Base-by-base conservation (phyloP, 2,888 invertebrate species). In the Callyntrura sp. region DNA sequence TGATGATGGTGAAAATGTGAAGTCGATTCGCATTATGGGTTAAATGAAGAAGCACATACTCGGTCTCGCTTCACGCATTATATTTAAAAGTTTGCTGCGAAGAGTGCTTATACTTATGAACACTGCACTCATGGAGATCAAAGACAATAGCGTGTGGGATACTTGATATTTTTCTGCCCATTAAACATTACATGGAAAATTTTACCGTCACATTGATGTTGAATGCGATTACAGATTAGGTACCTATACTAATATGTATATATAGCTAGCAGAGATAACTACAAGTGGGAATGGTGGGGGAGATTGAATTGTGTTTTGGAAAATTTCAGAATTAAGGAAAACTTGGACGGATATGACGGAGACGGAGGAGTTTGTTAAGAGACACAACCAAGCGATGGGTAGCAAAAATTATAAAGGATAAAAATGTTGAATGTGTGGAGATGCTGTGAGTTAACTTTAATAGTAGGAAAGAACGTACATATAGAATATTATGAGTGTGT, bases 51-150 rank as follows among this genome's bases (percentile, higher is more conserved):
- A 82, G 65, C 62, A 17, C 20, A 35, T 57, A 79, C 45, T 82
- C 23, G 23, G 82, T 43, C 23, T 62, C 82, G 82, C 82, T 82
- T 82, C 82, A 82, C 65, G 82, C 82, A 82, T 82, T 82, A 82
- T 82, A n/a, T n/a, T 82, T 62, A 62, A 55, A 82, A 82, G 48
- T 76, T 51, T 14, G 45, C 76, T 51, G 45, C n/a, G n/a, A 48
- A 68, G 68, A 68, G 68, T 68, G 28, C 14, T 35, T 11, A n/a
- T 62, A 62, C 62, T 23, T 62, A 23, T 62, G 23, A 23, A n/a
- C 23, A 62, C 4, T 0, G n/a, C 1, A 35, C 14, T 0, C 1
- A 28, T 25, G 17, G 5, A 68, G 5, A 68, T 28, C 0, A 68
- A 35, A 14, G 62, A 35, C 12, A 68, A n/a, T 8, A n/a, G 43